Base-by-base conservation (phyloP, 2,888 invertebrate genomes). In the Eupithecia abbreviata region DNA sequence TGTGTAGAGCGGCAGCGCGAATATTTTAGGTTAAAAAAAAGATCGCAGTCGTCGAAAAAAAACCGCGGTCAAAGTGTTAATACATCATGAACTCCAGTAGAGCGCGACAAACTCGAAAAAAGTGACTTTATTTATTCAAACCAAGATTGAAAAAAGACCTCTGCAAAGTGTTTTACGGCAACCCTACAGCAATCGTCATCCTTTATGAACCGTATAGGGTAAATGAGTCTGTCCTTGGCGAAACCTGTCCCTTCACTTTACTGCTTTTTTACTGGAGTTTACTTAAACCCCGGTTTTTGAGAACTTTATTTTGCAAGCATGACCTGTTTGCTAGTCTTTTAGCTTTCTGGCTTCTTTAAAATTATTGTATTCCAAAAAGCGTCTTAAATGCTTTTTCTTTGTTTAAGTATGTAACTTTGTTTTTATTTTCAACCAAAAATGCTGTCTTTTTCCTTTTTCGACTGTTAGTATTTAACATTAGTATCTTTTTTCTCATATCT, bases 201-300 rank as follows among this genome's bases (percentile, higher is more conserved):
- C 68, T 68, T 43, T 68, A 43, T 43, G 68, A 45, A 68, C 42
- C 45, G 45, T 55, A 55, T 55, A 83, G 84, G 82, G 85, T 82
- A 82, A 85, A 85, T 85, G 85, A 83, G 81, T 83, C 82, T 82
- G 85, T 86, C 85, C 85, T 85, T 85, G 84, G 9, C 85, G 84
- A 83, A 88, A 90, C 90, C 89, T 87, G 89, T 88, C 88, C 85
- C 86, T 89, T 90, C 87, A 87, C 91, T 92, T 92, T 92, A 93
- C 90, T 81, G 88, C 86, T 85, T 89, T 92, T 92, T 92, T 91
- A 92, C 90, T 89, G 91, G 47, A 43, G 9, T 18, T 68, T 47
- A 18, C 45, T 68, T 18, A 9, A 43, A 10, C 18, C 3, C 68
- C 18, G 45, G 47, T 45, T 68, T 68, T 43, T 43, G 30, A 41